Evolutionary conservation across 2,888 invertebrate genomes (phyloP), one percentile per base, ranked within the genome.

Genomic region (Nomada goodeniana): DNA sequence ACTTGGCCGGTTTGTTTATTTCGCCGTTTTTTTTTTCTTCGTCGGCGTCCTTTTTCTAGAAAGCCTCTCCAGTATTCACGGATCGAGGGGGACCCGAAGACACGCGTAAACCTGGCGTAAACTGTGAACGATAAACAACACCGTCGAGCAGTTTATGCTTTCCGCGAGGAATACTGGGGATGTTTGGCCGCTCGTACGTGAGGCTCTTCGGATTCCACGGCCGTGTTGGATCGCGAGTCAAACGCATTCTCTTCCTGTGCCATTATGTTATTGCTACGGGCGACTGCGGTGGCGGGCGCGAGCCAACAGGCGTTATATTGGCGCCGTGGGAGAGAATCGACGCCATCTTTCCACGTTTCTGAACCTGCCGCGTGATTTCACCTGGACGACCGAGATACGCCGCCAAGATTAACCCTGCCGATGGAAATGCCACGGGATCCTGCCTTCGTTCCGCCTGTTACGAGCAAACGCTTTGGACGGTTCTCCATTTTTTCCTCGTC

Each of bases 141-240:
- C 65, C 69, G 82, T 69, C 72, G 70, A 75, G 85, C 78, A 70
- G 86, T 89, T 91, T 90, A 89, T 90, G 89, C 85, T 89, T 88
- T 87, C 83, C 83, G 82, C 82, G 84, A 79, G 87, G 89, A 91
- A 91, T 91, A 88, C 89, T 91, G 85, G 88, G 87, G 90, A 91
- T 91, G 92, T 92, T 91, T 91, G 89, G 88, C 85, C 86, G 88
- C 86, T 89, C 88, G 86, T 88, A 85, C 86, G 82, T 76, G 79
- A 88, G 88, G 88, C 91, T 91, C 91, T 88, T 90, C 86, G 90
- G 90, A 92, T 92, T 92, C 92, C 92, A 88, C 84, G 88, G 88
- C 89, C 91, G 90, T 92, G 92, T 92, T 92, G 92, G 91, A 91
- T 92, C 89, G 92, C 91, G 89, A 92, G 91, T 91, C 91, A 90